Percentiles rank a stretch among this genome's conserved stretches.
Conservation (phyloP, 2,797 vertebrate species). For the Sebastes dallii region DNA sequence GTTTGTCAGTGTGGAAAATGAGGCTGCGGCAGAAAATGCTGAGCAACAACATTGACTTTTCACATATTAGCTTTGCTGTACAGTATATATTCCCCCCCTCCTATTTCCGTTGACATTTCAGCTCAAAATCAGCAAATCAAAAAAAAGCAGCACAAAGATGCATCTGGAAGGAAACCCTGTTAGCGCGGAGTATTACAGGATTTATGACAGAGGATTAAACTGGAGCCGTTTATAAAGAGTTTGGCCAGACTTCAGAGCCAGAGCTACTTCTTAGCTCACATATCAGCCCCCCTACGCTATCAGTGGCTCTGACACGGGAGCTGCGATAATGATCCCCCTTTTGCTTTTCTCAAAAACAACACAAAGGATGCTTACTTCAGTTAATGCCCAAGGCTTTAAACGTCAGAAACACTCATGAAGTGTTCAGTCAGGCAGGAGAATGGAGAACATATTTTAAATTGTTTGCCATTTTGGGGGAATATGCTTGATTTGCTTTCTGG, state of each 20-base stretch:
- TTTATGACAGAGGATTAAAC: constrained; percentile 52
- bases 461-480: neutral
- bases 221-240: constrained; percentile 23
- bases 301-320: constrained; percentile 1
- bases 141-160: constrained; percentile 15
- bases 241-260: constrained; percentile 33
- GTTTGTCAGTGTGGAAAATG: constrained; percentile 11
- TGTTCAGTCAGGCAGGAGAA: neutral
- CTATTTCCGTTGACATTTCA: constrained; percentile 18
- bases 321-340: constrained; percentile 1
- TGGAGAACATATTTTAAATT: neutral
- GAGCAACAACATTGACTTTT: neutral
- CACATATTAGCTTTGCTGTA: neutral
- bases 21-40: constrained; percentile 15
- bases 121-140: constrained; percentile 15
- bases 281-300: neutral
- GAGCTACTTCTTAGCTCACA: constrained; percentile 12
- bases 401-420: neutral
- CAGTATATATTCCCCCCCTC: too few relatives aligned
- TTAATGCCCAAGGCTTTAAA: neutral
- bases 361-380: neutral
- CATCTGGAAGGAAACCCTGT: constrained; percentile 13
- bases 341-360: neutral
- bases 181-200: constrained; percentile 12
- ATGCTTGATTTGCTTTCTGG: neutral